A percentile compares a stretch with the other conserved stretches of the same genome.
These are phyloP conservation scores for Himalopsyche anomala DNA, from an alignment of 2,888 invertebrate species.

Conservation along the genomic window DNA sequence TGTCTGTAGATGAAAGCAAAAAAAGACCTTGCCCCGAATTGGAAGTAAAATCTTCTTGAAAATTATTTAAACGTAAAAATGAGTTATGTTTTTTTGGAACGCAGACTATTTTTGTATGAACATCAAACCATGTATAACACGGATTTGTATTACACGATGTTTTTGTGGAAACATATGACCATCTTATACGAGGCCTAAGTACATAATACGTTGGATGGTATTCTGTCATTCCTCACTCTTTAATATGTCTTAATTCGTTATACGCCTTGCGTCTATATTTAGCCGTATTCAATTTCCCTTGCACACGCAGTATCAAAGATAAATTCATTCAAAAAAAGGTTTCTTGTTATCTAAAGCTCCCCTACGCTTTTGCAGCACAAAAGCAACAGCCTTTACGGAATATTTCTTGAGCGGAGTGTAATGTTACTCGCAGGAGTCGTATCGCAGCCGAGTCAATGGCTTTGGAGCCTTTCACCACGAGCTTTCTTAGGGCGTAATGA, in stretches of 20 bases:
- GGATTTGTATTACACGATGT: too few species aligned
- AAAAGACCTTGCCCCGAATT: too few species aligned
- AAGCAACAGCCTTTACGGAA: conserved; percentile 40
- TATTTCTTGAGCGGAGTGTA: conserved; percentile 38
- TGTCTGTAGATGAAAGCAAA: too few species aligned
- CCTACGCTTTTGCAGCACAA: conserved; percentile 19
- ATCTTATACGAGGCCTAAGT: too few species aligned
- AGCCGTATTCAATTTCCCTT: conserved; percentile 33
- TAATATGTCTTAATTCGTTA: background rate
- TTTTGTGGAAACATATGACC: too few species aligned
- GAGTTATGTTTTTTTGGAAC: too few species aligned
- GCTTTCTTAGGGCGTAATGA: conserved; percentile 50
- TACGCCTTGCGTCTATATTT: background rate
- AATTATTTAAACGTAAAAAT: too few species aligned
- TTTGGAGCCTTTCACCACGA: conserved; percentile 51
- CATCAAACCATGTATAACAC: too few species aligned
- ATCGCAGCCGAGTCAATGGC: conserved; percentile 44
- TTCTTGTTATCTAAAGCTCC: conserved; percentile 30
- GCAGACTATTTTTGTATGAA: too few species aligned
- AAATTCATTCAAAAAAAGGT: conserved; percentile 28
- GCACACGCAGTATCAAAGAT: conserved; percentile 5
- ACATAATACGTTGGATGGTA: too few species aligned
- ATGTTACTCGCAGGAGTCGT: conserved; percentile 42
- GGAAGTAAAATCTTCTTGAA: too few species aligned
- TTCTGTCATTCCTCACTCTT: too few species aligned